A percentile compares a stretch with the other conserved stretches of the same genome.
phyloP scores from a whole-genome alignment of 2,888 invertebrate genomes.

The Opisthograptis luteolata region DNA sequence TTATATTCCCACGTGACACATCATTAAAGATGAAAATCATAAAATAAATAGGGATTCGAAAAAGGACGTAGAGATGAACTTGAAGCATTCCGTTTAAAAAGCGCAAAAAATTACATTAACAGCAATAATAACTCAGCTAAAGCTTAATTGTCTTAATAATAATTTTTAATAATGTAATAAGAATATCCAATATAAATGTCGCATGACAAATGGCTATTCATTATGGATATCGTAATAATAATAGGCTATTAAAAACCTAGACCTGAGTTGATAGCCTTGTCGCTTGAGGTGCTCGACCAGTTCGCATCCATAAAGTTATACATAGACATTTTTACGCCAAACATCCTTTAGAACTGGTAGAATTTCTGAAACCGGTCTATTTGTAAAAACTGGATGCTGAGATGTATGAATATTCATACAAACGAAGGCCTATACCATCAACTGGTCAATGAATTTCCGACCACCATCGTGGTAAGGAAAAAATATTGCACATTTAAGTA shows the following conservation, averaged over 20 bases:
- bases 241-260: constrained; percentile 46
- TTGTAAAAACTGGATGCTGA: constrained; percentile 18
- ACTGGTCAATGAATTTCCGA: constrained; percentile 1
- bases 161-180: not conserved
- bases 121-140: too few relatives aligned
- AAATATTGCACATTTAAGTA: too few relatives aligned
- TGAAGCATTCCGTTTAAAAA: too few relatives aligned
- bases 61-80: too few relatives aligned
- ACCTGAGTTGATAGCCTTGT: constrained; percentile 57
- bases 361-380: constrained; percentile 21
- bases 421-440: not conserved
- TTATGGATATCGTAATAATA: too few relatives aligned
- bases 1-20: too few relatives aligned
- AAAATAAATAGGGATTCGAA: too few relatives aligned
- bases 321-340: constrained; percentile 35
- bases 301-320: not conserved
- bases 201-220: constrained; percentile 39
- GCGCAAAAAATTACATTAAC: too few relatives aligned
- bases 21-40: too few relatives aligned
- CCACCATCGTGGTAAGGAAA: too few relatives aligned
- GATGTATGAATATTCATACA: constrained; percentile 12
- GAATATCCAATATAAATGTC: constrained; percentile 8
- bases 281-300: constrained; percentile 40
- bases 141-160: too few relatives aligned
- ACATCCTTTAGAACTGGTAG: constrained; percentile 26